Evolutionary conservation across 2,888 invertebrate genomes (phyloP), one percentile per base, ranked within the genome.

Genomic region (Clistopyga incitator): DNA sequence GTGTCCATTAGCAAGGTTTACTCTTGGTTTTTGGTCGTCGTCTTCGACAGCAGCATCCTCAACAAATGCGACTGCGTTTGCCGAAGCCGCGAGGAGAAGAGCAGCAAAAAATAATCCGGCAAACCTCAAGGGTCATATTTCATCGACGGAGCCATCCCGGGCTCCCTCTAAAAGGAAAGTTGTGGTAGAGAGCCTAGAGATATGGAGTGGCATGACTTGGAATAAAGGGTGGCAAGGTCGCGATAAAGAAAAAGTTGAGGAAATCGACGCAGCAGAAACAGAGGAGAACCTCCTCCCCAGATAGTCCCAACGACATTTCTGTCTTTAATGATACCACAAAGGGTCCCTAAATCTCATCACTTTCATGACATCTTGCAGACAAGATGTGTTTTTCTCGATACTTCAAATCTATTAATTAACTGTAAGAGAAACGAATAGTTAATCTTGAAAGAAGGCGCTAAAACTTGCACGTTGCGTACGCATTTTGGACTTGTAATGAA

Each of bases 1-100:
- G 65, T 81, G 42, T 77, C 47, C 81, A 81, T 81, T 81, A 81
- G 77, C 65, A 42, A 81, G 29, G 54, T 65, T 81, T 67, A 77
- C 65, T 76, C 67, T 47, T 47, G 38, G 47, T 67, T 59, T 29
- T 25, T 71, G 38, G 54, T 76, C 70, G 50, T n/a, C 18, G 29
- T 54, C 25, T 2, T 38, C 71, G 61, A 59, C 38, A 29, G 11
- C 23, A 54, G 18, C 56, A 45, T 65, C 15, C 25, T 23, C 67
- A 13, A 20, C 20, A 67, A 67, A 47, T 67, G 67, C 45, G 67
- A n/a, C 47, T 67, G 45, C 47, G 47, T 11, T n/a, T 15, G 25
- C 25, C 3, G 25, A 47, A 47, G n/a, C 47, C 67, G 11, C 47
- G 72, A 50, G 25, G 20, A 23, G 18, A n/a, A 20, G 47, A 54